Base-by-base conservation (phyloP, 2,888 invertebrate species). In the Pammene aurita region DNA sequence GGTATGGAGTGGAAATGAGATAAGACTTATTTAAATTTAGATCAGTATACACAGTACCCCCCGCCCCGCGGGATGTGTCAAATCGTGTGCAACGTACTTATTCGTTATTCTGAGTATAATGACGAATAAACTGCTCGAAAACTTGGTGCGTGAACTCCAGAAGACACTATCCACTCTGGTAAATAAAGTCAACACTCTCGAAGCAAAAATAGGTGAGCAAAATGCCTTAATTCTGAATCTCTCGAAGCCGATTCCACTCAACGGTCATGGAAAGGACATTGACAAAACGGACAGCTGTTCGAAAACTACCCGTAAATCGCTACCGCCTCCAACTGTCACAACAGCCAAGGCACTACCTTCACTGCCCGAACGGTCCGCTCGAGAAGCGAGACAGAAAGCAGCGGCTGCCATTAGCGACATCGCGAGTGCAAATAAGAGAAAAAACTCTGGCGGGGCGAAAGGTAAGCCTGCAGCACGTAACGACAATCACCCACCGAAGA, bases 81-180 rank as follows among this genome's bases (percentile, higher is more conserved):
- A 10, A 42, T 42, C 42, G 42, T 42, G 11, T 42, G 42, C 42
- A 44, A 13, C 42, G 42, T 44, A 44, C 13, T 44, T 44, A 44
- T 13, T 44, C 13, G 13, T n/a, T 13, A 44, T 44, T 44, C 42
- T 44, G 13, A 44, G n/a, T 44, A 44, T 44, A 44, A 44, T 44
- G 42, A 13, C 42, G 42, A 44, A 44, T 5, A 44, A 44, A 44
- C 11, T 13, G 42, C n/a, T 44, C 13, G n/a, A 44, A 44, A 44
- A 44, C 13, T 44, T 44, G 13, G 42, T 44, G 13, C 42, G 42
- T 13, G 42, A 44, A 44, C 42, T 44, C 42, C 42, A 44, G 42
- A 44, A 44, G 42, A 44, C 13, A n/a, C n/a, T 44, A 44, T 44
- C 42, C 42, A n/a, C 42, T n/a, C 42, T 44, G 42, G 42, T 44